phyloP scores from a whole-genome alignment of 2,888 invertebrate genomes.

The Ophraella communa region DNA sequence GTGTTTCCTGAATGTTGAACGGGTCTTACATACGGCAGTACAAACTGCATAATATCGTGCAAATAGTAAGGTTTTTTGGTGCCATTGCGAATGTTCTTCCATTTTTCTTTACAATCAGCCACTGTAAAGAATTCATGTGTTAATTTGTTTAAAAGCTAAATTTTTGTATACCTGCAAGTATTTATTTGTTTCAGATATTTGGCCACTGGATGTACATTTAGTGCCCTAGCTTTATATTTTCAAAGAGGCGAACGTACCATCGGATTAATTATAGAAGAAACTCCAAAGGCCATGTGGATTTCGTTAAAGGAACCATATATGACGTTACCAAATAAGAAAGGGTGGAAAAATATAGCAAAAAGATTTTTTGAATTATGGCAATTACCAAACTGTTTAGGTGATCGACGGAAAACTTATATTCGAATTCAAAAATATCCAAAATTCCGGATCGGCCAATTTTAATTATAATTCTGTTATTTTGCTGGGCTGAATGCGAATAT shows the following conservation, averaged over 20 bases:
- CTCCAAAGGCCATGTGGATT: neutral
- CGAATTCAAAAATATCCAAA: slow-evolving; percentile 7
- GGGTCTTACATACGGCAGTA: slow-evolving; percentile 4
- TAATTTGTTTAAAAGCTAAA: neutral
- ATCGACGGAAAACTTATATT: slow-evolving; percentile 5
- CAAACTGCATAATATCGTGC: slow-evolving; percentile 6
- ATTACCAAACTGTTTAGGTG: slow-evolving; percentile 9
- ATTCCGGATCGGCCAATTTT: slow-evolving; percentile 15
- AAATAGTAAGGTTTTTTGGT: slow-evolving; percentile 6
- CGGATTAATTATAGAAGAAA: slow-evolving; percentile 6
- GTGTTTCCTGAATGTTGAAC: slow-evolving; percentile 2
- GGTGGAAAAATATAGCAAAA: slow-evolving; percentile 2
- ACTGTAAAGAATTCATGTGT: neutral
- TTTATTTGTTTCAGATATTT: slow-evolving; percentile 10
- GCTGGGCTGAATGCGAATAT: slow-evolving; percentile 4
- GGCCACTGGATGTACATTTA: slow-evolving; percentile 17
- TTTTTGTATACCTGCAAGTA: neutral
- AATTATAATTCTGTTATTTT: neutral
- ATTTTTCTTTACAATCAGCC: slow-evolving; percentile 2
- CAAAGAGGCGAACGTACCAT: slow-evolving; percentile 5
- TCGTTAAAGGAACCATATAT: neutral
- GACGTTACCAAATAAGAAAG: neutral
- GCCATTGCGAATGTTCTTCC: neutral
- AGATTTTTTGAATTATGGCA: slow-evolving; percentile 12
- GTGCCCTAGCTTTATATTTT: slow-evolving; percentile 10